Base-by-base conservation (phyloP, 2,797 vertebrate species). In the Phalanger gymnotis region DNA sequence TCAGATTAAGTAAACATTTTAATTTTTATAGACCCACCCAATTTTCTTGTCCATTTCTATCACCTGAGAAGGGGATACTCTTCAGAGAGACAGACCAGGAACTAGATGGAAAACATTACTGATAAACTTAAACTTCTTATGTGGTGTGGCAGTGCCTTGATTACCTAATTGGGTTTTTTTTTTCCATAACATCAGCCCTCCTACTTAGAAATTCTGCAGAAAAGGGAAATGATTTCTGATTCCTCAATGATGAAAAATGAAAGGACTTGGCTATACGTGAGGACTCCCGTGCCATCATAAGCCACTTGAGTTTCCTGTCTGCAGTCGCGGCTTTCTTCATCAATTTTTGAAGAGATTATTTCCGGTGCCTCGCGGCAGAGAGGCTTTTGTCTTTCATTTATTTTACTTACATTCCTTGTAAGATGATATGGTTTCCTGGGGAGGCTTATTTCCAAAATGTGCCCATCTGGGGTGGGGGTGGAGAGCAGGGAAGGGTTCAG, bases 11-110 rank as follows among this genome's bases (percentile, higher is more conserved):
- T 52, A 34, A 57, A 57, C 53, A 34, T 97, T 95, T 90, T 27
- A 90, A 19, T 90, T 96, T 94, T 90, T 81, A 54, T 57, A 61
- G 52, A 5, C 28, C 19, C 93, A 30, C 7, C 14, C 92, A 14
- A 73, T 95, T 96, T 94, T 95, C 47, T 92, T 93, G 92, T 58
- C 5, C 47, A 25, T 91, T 97, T 92, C 90, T 91, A 58, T 57
- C 47, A 57, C 34, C 10, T 94, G n/a, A 91, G 53, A 94, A 95
- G 52, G 95, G 58, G 31, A 92, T 4, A 53, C 7, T 94, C 51
- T 87, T 90, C 31, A 55, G 30, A 87, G 55, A 93, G 87, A 90
- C 51, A 91, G 93, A 97, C 92, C 27, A 94, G 91, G 12, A 92
- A 31, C 7, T 31, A 7, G 27, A 91, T 9, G 22, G 22, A 53